Conservation (phyloP, 2,888 invertebrate species). For the Aporophyla lueneburgensis region DNA sequence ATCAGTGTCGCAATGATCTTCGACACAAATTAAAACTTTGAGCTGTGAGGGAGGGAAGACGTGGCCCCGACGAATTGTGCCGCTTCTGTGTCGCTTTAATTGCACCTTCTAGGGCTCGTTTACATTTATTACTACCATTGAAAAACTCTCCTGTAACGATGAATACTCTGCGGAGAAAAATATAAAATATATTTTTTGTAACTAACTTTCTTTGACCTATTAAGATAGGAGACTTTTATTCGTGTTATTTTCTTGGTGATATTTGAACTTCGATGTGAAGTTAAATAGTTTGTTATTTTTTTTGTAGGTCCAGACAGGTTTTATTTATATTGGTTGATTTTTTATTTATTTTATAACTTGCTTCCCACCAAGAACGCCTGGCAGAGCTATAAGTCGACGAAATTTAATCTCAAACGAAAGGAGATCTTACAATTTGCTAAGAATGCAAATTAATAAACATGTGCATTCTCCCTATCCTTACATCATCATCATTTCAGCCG, state of each 20-base stretch:
- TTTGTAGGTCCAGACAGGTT: background rate
- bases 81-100: constrained; percentile 78
- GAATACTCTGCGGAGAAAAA: constrained; percentile 66
- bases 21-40: constrained; percentile 81
- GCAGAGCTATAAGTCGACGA: too few species aligned
- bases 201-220: constrained; percentile 46
- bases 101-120: constrained; percentile 77
- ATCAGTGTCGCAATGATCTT: constrained; percentile 75
- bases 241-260: constrained; percentile 28
- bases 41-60: constrained; percentile 74
- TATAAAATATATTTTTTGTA: constrained; percentile 45
- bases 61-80: constrained; percentile 76
- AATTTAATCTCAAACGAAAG: too few species aligned
- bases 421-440: too few species aligned
- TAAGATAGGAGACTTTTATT: constrained; percentile 38
- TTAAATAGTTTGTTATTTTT: constrained; percentile 13
- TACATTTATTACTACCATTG: constrained; percentile 81
- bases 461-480: too few species aligned
- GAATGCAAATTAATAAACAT: too few species aligned
- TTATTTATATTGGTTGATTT: background rate
- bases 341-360: background rate
- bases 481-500: too few species aligned
- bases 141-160: constrained; percentile 74
- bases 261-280: constrained; percentile 12
- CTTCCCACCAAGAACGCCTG: too few species aligned